phyloP scores from a whole-genome alignment of 2,113 vertebrate genomes.

The Neomonachus schauinslandi region DNA sequence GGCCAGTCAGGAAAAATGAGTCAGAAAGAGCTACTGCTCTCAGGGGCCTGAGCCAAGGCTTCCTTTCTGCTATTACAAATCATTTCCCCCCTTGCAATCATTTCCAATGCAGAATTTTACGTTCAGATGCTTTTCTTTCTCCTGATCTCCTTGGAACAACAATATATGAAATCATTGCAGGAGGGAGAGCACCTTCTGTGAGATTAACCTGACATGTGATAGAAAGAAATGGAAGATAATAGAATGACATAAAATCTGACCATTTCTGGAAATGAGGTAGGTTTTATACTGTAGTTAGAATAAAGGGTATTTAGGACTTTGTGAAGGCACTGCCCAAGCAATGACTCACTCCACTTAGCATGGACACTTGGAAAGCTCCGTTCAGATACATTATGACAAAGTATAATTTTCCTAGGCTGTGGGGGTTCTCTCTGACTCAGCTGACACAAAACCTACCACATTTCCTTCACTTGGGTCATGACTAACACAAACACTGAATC shows the following conservation, averaged over 20 bases:
- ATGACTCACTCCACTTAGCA: conserved; percentile 15
- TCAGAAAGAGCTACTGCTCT: background rate
- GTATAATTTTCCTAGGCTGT: conserved; percentile 56
- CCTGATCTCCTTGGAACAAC: background rate
- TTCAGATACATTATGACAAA: conserved; percentile 24
- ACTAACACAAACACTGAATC: background rate
- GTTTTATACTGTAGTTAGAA: conserved; percentile 51
- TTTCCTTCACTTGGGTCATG: conserved; percentile 14
- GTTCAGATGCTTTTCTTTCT: conserved; percentile 54
- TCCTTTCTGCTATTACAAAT: background rate
- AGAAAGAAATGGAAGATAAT: conserved; percentile 72
- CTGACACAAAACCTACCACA: conserved; percentile 28
- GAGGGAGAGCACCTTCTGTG: conserved; percentile 58
- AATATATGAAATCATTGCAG: conserved; percentile 71
- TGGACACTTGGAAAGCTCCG: conserved; percentile 53
- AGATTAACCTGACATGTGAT: conserved; percentile 69
- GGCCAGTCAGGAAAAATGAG: background rate
- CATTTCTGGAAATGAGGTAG: conserved; percentile 78
- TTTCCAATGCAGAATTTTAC: conserved; percentile 48
- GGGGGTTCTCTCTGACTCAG: conserved; percentile 42
- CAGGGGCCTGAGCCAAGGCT: background rate
- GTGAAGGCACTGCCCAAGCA: background rate
- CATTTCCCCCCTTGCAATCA: background rate
- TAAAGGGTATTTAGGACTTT: background rate
- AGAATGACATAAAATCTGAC: conserved; percentile 65